Base-by-base conservation (phyloP, 2,888 invertebrate genomes). In the Cistogaster globosa region DNA sequence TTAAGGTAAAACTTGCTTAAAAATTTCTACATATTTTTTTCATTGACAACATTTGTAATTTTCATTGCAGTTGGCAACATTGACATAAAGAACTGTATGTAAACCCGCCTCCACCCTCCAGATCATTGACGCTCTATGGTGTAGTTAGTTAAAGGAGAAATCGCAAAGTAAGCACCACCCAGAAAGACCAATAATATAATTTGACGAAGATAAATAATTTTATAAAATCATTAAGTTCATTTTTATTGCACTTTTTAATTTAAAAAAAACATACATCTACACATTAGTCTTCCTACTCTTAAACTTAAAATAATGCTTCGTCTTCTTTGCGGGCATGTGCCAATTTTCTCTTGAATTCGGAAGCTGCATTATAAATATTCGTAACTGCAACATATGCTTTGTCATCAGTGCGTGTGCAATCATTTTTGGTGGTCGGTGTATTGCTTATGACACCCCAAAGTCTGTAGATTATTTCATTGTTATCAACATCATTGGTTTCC, bases 391-490 rank as follows among this genome's bases (percentile, higher is more conserved):
- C 69, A 60, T 51, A 72, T 0, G 53, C 45, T 20, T 75, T 7
- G 1, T 67, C 51, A 16, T 22, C 67, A 18, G 22, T 14, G 0
- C 62, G 45, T n/a, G 86, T 77, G 38, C 87, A 87, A 2, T 32
- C 20, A n/a, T 42, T 57, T 51, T 16, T 63, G 7, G n/a, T 57
- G 32, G 5, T 69, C 18, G 71, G 71, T 3, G 72, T 84, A 84
- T 60, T 53, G 84, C 90, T 90, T 0, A 90, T 87, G 7, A 91
- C 67, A 0, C 91, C 91, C 82, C 88, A 86, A n/a, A 90, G 74
- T 63, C 84, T 87, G 87, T n/a, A 69, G 67, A 51, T 55, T 36
- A 75, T 48, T 62, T 69, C 48, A 11, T 11, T n/a, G n/a, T 22
- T 48, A 45, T 85, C 57, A 81, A 74, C 7, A 87, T 86, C 0